Percentiles rank a stretch among this genome's conserved stretches.
These are phyloP conservation scores for Camponotus fellah DNA, from an alignment of 2,888 invertebrate genomes.

Conservation along the genomic window DNA sequence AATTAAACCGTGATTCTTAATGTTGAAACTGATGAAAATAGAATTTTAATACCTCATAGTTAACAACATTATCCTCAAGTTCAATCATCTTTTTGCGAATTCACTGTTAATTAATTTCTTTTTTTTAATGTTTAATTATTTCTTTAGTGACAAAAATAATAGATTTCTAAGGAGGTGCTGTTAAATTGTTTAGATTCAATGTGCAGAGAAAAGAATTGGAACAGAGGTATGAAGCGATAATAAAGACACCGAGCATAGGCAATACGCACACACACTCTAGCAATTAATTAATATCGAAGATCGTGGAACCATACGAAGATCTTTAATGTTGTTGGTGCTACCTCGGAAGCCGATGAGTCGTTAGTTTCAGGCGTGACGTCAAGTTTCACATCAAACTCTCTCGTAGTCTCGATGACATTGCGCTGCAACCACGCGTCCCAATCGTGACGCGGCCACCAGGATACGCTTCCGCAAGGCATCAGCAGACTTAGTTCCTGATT, in stretches of 20 bases:
- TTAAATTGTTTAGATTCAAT: background rate
- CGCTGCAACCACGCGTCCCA: constrained; percentile 80
- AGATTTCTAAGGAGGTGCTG: background rate
- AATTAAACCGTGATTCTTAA: background rate
- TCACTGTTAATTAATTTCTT: background rate
- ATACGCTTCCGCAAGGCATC: constrained; percentile 56
- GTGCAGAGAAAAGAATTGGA: background rate
- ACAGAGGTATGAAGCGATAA: background rate
- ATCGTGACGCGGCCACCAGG: constrained; percentile 76
- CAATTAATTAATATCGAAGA: constrained; percentile 20
- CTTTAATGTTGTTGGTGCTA: constrained; percentile 70
- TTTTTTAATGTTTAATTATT: background rate
- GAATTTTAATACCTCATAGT: background rate
- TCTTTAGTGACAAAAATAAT: background rate
- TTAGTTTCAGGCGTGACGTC: constrained; percentile 82
- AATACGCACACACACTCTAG: constrained; percentile 30
- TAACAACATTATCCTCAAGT: background rate
- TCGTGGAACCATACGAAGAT: constrained; percentile 19
- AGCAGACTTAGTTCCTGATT: constrained; percentile 65
- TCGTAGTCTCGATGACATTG: constrained; percentile 56
- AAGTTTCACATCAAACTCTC: constrained; percentile 73
- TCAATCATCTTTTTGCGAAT: background rate
- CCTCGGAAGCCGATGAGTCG: constrained; percentile 78
- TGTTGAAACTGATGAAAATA: background rate
- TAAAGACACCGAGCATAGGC: constrained; percentile 23